Evolutionary conservation across 2,888 invertebrate species (phyloP).

Genomic region (Athalia rosae): DNA sequence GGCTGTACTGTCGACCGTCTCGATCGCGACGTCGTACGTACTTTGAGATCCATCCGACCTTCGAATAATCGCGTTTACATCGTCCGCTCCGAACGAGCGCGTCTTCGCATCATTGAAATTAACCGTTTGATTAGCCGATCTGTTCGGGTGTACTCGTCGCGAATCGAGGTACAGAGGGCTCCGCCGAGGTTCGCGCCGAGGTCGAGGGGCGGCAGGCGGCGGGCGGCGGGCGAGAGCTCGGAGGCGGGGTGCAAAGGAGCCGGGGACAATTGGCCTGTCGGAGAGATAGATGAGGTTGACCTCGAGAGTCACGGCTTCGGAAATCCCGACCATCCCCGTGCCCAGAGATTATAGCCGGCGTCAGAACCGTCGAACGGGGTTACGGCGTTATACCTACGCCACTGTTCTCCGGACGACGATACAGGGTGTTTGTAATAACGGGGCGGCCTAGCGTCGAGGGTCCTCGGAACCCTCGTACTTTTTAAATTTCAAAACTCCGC

Average conservation of each 20-base stretch:
- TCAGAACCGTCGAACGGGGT: slow-evolving; percentile 52
- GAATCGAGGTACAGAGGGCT: slow-evolving; percentile 25
- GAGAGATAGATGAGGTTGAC: slow-evolving; percentile 49
- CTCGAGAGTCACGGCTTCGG: slow-evolving; percentile 39
- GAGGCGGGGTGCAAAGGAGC: slow-evolving; percentile 24
- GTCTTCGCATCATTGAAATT: slow-evolving; percentile 48
- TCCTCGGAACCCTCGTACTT: background rate
- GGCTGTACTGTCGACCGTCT: no score
- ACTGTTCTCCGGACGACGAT: background rate
- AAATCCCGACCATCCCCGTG: slow-evolving; percentile 45
- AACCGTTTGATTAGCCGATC: slow-evolving; percentile 33
- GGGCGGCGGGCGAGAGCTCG: slow-evolving; percentile 1
- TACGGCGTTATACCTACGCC: background rate
- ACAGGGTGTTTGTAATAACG: slow-evolving; percentile 26
- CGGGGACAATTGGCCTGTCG: slow-evolving; percentile 49
- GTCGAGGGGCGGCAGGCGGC: slow-evolving; percentile 21
- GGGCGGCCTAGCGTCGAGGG: background rate
- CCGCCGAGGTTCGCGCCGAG: background rate
- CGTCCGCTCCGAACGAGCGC: slow-evolving; percentile 49
- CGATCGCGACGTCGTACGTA: background rate
- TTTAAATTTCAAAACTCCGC: no score
- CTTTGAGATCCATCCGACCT: background rate
- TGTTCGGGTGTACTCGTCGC: slow-evolving; percentile 28
- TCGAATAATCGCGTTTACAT: slow-evolving; percentile 5
- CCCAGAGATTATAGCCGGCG: slow-evolving; percentile 52